phyloP scores from a whole-genome alignment of 2,888 invertebrate species.

The Lacanobia oleracea region DNA sequence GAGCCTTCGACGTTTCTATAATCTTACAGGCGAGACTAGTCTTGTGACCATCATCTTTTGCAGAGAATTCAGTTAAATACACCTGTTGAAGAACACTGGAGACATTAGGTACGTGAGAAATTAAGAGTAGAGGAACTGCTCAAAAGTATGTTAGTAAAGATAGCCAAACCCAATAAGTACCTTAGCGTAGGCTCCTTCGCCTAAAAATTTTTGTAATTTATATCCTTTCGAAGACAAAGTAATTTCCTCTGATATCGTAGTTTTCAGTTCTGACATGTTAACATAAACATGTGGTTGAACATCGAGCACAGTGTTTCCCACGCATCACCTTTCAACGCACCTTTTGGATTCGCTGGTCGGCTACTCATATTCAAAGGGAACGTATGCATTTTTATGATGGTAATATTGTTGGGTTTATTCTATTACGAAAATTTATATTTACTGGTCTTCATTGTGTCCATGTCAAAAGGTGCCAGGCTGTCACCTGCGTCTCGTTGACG shows the following conservation, averaged over 20 bases:
- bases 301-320: conserved; percentile 69
- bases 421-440: conserved; percentile 64
- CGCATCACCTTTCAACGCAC: conserved; percentile 66
- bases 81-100: conserved; percentile 73
- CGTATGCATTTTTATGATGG: conserved; percentile 80
- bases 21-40: conserved; percentile 93
- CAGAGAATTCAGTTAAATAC: conserved; percentile 82
- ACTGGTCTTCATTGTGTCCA: conserved; percentile 70
- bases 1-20: conserved; percentile 93
- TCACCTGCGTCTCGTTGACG: conserved; percentile 55
- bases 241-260: conserved; percentile 85
- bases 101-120: conserved; percentile 14
- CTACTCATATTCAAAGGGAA: conserved; percentile 69
- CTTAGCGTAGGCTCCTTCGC: conserved; percentile 95
- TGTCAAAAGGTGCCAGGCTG: conserved; percentile 52
- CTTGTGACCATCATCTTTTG: conserved; percentile 78
- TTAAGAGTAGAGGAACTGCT: neutral
- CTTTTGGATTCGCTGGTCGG: conserved; percentile 67
- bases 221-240: conserved; percentile 91
- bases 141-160: neutral
- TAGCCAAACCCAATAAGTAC: conserved; percentile 77
- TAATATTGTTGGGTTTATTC: conserved; percentile 33
- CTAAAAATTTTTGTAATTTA: conserved; percentile 91
- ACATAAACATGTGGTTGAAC: conserved; percentile 70
- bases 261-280: conserved; percentile 88